These are phyloP conservation scores for Dendrocincla tyrannina DNA, from an alignment of 2,797 vertebrate species.

Conservation along the genomic window DNA sequence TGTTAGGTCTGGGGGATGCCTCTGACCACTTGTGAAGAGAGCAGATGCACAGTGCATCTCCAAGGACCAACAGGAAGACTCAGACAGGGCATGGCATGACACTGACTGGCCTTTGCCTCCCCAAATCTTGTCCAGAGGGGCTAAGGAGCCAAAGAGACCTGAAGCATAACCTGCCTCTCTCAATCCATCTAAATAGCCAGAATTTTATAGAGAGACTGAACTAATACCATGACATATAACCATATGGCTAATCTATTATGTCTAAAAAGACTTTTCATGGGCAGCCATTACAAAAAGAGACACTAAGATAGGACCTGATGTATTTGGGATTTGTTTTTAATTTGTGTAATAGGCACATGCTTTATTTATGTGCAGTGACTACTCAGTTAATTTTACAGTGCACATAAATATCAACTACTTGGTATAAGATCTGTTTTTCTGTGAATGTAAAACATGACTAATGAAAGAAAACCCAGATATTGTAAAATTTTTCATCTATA, in stretches of 20 bases:
- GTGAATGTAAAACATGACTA: background rate
- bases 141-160: background rate
- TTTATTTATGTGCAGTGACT: slow-evolving; percentile 4
- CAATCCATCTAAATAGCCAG: background rate
- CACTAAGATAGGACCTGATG: background rate
- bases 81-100: background rate
- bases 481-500: slow-evolving; percentile 7
- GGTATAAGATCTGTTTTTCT: slow-evolving; percentile 23
- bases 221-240: background rate
- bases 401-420: slow-evolving; percentile 3
- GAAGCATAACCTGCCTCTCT: background rate
- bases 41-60: background rate
- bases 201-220: background rate
- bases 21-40: background rate
- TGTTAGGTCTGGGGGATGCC: background rate
- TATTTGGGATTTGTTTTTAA: slow-evolving; percentile 15
- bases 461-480: slow-evolving; percentile 31
- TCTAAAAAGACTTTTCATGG: background rate
- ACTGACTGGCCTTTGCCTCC: background rate
- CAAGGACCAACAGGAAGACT: background rate
- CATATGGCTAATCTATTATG: background rate
- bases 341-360: background rate
- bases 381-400: slow-evolving; percentile 15
- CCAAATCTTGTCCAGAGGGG: background rate
- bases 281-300: background rate